phyloP scores from a whole-genome alignment of 2,113 vertebrate species.

The Epinephelus lanceolatus region DNA sequence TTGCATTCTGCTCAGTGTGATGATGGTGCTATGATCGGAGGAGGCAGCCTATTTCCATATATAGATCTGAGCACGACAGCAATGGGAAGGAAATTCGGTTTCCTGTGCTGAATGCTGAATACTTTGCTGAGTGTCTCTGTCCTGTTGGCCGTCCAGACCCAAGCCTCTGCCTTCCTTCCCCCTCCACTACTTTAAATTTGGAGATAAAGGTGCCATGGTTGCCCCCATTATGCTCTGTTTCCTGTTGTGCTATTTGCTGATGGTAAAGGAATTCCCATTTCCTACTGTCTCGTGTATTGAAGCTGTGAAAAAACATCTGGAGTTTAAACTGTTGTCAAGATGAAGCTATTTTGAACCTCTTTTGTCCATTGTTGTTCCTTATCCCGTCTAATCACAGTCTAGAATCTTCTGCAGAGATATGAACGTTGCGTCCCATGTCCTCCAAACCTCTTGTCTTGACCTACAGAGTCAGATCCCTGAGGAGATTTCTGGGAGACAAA shows the following conservation, averaged over 20 bases:
- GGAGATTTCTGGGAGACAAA: conserved; percentile 59
- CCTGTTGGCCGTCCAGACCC: conserved; percentile 50
- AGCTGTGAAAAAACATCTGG: conserved; percentile 60
- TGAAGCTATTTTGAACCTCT: conserved; percentile 58
- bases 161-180: conserved; percentile 71
- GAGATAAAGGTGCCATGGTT: conserved; percentile 37
- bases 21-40: conserved; percentile 1
- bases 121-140: conserved; percentile 60
- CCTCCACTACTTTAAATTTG: conserved; percentile 23
- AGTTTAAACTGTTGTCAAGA: conserved; percentile 29
- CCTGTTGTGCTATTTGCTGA: conserved; percentile 76
- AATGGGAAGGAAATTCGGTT: conserved; percentile 74
- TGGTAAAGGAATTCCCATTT: conserved; percentile 61
- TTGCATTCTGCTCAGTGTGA: conserved; percentile 27
- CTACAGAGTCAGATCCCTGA: conserved; percentile 30
- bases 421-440: conserved; percentile 58
- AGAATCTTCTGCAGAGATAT: conserved; percentile 53
- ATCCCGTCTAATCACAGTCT: conserved; percentile 41
- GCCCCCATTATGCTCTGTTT: conserved; percentile 59
- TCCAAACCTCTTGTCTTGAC: conserved; percentile 48
- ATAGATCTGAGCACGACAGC: conserved; percentile 61
- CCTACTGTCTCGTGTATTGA: conserved; percentile 35
- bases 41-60: conserved; percentile 61
- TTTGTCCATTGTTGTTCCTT: conserved; percentile 55
- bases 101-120: conserved; percentile 74